Evolutionary conservation across 2,888 invertebrate genomes (phyloP).

Genomic region (Hirtodrosophila duncani): DNA sequence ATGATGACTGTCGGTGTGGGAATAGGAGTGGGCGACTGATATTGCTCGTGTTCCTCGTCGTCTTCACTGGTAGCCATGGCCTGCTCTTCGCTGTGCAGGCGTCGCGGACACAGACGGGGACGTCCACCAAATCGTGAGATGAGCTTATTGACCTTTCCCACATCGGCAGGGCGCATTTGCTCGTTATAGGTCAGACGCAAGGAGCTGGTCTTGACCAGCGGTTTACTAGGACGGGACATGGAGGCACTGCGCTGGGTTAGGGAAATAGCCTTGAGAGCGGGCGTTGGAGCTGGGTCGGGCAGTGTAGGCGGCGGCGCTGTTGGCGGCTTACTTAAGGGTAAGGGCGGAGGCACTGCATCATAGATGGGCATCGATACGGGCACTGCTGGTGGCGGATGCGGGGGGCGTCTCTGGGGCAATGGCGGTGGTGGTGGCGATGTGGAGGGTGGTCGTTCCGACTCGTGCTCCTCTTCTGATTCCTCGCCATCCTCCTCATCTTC

Average conservation of each 20-base stretch:
- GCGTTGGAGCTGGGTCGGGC: neutral
- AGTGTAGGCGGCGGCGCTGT: conserved; percentile 14
- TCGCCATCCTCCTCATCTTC: conserved; percentile 25
- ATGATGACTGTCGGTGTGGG: conserved; percentile 18
- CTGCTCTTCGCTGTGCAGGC: conserved; percentile 53
- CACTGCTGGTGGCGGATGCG: conserved; percentile 23
- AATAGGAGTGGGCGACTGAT: conserved; percentile 21
- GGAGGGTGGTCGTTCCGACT: conserved; percentile 54
- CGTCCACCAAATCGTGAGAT: conserved; percentile 71
- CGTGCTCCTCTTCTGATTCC: neutral
- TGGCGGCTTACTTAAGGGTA: conserved; percentile 55
- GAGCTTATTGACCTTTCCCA: conserved; percentile 76
- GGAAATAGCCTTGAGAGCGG: conserved; percentile 12
- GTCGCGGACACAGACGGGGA: conserved; percentile 44
- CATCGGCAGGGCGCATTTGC: conserved; percentile 72
- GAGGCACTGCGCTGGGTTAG: conserved; percentile 65
- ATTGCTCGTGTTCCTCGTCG: conserved; percentile 35
- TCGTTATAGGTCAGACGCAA: conserved; percentile 74
- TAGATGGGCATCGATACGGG: conserved; percentile 30
- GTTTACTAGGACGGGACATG: conserved; percentile 65
- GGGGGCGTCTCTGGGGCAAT: conserved; percentile 54
- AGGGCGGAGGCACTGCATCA: conserved; percentile 52
- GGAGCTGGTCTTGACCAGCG: conserved; percentile 75
- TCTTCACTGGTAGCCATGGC: conserved; percentile 50
- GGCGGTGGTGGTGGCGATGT: conserved; percentile 69